Conservation (phyloP, 1,140 invertebrate genomes). For the Megalonaias nervosa region DNA sequence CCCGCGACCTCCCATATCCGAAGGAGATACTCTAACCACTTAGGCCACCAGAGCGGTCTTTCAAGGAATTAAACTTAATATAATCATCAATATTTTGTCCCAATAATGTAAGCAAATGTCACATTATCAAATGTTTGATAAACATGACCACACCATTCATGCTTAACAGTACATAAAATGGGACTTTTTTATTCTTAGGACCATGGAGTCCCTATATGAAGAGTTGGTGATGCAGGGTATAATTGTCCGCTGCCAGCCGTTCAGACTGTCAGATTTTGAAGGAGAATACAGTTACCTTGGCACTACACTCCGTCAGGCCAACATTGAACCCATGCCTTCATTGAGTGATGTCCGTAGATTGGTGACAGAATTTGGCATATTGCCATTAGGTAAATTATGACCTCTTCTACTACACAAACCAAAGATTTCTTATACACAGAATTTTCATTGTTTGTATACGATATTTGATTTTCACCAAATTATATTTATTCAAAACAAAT, state of each 20-base stretch:
- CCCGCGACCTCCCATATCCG: too few species aligned
- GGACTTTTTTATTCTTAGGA: conserved; percentile 45
- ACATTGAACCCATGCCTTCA: conserved; percentile 75
- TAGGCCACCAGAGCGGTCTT: too few species aligned
- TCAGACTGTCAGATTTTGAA: conserved; percentile 81
- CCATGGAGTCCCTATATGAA: conserved; percentile 79
- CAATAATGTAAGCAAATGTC: too few species aligned
- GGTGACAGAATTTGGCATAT: conserved; percentile 90
- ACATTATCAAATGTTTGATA: not conserved
- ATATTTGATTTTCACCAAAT: too few species aligned
- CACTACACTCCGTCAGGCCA: conserved; percentile 69
- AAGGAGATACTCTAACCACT: too few species aligned
- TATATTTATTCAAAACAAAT: too few species aligned
- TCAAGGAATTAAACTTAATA: too few species aligned
- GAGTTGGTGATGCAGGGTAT: conserved; percentile 93
- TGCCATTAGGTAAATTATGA: conserved; percentile 80
- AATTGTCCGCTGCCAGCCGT: conserved; percentile 82
- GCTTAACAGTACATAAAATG: not conserved
- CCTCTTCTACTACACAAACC: too few species aligned
- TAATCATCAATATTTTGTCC: too few species aligned
- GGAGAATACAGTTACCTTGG: conserved; percentile 86
- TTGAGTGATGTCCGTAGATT: conserved; percentile 90
- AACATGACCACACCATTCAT: not conserved
- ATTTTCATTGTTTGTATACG: too few species aligned
- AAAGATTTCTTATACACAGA: too few species aligned